Percentiles rank a stretch among this genome's conserved stretches.
Conservation (phyloP, 1,140 invertebrate genomes). For the Rhyzopertha dominica region DNA sequence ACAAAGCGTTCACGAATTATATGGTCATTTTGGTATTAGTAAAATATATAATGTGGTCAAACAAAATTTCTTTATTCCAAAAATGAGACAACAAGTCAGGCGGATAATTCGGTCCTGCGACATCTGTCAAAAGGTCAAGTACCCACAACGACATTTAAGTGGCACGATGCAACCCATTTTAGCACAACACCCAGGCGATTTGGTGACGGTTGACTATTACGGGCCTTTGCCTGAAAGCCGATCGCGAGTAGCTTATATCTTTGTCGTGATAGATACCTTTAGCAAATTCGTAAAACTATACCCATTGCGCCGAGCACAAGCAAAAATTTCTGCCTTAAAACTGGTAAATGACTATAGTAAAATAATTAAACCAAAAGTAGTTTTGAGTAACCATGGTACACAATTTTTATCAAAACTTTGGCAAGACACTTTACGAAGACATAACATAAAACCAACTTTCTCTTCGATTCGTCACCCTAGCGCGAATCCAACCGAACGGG, state of each 20-base stretch:
- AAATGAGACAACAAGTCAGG: constrained; percentile 21
- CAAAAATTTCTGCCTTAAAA: constrained; percentile 16
- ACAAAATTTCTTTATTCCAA: constrained; percentile 31
- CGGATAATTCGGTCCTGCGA: constrained; percentile 23
- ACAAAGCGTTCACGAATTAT: constrained; percentile 26
- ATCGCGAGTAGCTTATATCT: constrained; percentile 27
- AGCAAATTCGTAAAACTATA: constrained; percentile 38
- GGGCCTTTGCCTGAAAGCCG: constrained; percentile 30
- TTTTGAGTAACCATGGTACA: constrained; percentile 26
- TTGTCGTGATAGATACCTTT: constrained; percentile 38
- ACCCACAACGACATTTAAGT: not conserved
- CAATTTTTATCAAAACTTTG: constrained; percentile 24
- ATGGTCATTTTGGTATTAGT: constrained; percentile 36
- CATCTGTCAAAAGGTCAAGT: constrained; percentile 21
- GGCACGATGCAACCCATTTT: constrained; percentile 16
- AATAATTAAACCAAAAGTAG: constrained; percentile 14
- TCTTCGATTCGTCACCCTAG: constrained; percentile 35
- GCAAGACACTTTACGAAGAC: constrained; percentile 17
- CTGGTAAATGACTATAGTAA: constrained; percentile 22
- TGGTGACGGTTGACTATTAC: constrained; percentile 36
- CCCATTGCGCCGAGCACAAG: constrained; percentile 29
- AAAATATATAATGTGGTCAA: constrained; percentile 35
- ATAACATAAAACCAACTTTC: constrained; percentile 22
- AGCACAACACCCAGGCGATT: constrained; percentile 23
- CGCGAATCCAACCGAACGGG: constrained; percentile 32